Evolutionary conservation across 2,888 invertebrate species (phyloP).

Genomic region (Lithosia quadra): DNA sequence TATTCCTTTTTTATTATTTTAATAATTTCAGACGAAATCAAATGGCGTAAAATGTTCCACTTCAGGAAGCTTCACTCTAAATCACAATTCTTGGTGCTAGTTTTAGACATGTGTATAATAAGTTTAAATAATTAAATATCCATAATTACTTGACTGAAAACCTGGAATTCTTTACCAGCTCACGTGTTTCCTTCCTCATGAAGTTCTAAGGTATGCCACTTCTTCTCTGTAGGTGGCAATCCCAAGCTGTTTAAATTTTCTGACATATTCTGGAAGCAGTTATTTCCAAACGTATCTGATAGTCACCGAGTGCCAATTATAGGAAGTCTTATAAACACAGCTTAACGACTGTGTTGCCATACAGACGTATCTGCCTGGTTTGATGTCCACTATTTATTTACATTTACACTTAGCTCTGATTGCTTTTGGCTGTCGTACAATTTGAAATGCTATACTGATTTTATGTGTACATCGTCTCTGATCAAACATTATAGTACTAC

Average conservation of each 20-base stretch:
- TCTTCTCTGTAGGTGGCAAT: background rate
- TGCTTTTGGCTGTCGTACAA: constrained; percentile 16
- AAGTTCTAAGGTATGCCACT: background rate
- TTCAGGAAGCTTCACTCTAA: constrained; percentile 2
- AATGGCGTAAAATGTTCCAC: constrained; percentile 11
- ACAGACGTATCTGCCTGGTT: constrained; percentile 35
- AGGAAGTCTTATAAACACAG: constrained; percentile 29
- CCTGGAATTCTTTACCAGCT: too few species aligned
- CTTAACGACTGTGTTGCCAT: constrained; percentile 18
- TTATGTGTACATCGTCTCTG: background rate
- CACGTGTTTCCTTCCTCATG: too few species aligned
- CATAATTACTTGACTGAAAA: too few species aligned
- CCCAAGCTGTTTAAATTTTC: background rate
- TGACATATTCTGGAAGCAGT: background rate
- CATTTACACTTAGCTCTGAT: constrained; percentile 21
- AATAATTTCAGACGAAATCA: constrained; percentile 12
- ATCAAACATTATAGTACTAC: background rate
- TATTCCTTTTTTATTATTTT: constrained; percentile 12
- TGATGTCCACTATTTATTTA: constrained; percentile 36
- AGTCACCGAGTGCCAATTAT: constrained; percentile 18
- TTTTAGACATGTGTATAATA: background rate
- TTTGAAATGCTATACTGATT: constrained; percentile 6
- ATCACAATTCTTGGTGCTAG: background rate
- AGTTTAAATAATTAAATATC: background rate
- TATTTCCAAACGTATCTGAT: constrained; percentile 13